Evolutionary conservation across 2,113 vertebrate species (phyloP).

Genomic region (Vanacampus margaritifer): DNA sequence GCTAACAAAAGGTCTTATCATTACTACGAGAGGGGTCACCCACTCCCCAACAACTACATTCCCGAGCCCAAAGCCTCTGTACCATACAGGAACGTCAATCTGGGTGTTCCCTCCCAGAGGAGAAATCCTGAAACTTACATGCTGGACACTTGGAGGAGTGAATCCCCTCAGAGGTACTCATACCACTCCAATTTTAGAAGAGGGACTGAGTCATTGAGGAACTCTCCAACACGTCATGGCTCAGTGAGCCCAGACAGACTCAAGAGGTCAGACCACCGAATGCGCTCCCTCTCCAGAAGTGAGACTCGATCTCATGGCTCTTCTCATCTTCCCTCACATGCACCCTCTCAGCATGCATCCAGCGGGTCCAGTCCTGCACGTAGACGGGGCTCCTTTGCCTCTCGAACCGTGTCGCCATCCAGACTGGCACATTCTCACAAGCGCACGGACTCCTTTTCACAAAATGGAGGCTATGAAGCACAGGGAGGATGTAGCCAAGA

Average conservation of each 20-base stretch:
- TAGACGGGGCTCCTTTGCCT: constrained; percentile 54
- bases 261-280: constrained; percentile 38
- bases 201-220: constrained; percentile 52
- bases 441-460: constrained; percentile 39
- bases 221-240: constrained; percentile 65
- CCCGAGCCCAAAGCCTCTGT: constrained; percentile 73
- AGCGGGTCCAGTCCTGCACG: constrained; percentile 69
- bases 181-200: constrained; percentile 75
- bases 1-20: constrained; percentile 35
- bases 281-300: constrained; percentile 56
- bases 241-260: constrained; percentile 68
- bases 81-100: constrained; percentile 71
- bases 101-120: constrained; percentile 72
- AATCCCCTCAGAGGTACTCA: constrained; percentile 74
- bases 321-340: constrained; percentile 52
- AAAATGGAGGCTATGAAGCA: constrained; percentile 28
- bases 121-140: constrained; percentile 58
- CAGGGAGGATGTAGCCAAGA: constrained; percentile 40
- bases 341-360: constrained; percentile 61
- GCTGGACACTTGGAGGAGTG: constrained; percentile 64
- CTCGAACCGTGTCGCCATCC: constrained; percentile 42
- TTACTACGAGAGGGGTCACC: constrained; percentile 66
- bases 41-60: constrained; percentile 71
- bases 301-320: constrained; percentile 41
- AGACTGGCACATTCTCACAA: constrained; percentile 44